phyloP scores from a whole-genome alignment of 2,888 invertebrate species.

The Gibbula magus region DNA sequence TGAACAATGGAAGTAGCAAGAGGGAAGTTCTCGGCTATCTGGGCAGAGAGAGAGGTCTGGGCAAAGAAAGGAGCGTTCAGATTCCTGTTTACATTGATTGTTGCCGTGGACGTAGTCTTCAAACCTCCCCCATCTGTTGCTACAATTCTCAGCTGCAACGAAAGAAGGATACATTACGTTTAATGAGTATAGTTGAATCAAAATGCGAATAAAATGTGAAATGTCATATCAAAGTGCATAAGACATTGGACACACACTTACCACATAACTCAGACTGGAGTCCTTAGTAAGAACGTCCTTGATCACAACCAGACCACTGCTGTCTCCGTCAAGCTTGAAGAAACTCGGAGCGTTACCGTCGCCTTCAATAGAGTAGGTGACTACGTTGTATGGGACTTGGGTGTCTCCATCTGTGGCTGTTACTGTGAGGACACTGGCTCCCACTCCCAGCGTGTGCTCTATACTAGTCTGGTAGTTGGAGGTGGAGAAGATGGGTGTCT shows the following conservation, averaged over 20 bases:
- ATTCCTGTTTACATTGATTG: conserved; percentile 63
- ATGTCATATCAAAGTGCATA: background rate
- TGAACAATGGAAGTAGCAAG: conserved; percentile 47
- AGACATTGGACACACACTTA: conserved; percentile 26
- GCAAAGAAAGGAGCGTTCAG: conserved; percentile 58
- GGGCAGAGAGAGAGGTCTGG: conserved; percentile 33
- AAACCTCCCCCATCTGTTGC: conserved; percentile 67
- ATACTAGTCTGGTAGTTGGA: conserved; percentile 42
- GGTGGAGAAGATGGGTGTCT: conserved; percentile 46
- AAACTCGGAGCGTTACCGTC: conserved; percentile 60
- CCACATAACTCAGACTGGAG: conserved; percentile 44
- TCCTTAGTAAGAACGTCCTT: conserved; percentile 43
- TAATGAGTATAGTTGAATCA: background rate
- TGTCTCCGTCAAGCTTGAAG: conserved; percentile 56
- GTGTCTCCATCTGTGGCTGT: conserved; percentile 54
- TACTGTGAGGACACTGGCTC: conserved; percentile 46
- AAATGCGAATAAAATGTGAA: background rate
- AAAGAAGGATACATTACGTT: background rate
- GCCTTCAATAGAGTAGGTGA: conserved; percentile 64
- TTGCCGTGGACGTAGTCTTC: conserved; percentile 53
- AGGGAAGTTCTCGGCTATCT: conserved; percentile 59
- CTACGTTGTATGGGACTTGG: conserved; percentile 40
- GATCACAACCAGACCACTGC: conserved; percentile 49
- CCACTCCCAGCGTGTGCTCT: conserved; percentile 42
- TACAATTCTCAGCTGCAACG: conserved; percentile 56